Base-by-base conservation (phyloP, 2,888 invertebrate genomes). In the Ptilodon capucinus region DNA sequence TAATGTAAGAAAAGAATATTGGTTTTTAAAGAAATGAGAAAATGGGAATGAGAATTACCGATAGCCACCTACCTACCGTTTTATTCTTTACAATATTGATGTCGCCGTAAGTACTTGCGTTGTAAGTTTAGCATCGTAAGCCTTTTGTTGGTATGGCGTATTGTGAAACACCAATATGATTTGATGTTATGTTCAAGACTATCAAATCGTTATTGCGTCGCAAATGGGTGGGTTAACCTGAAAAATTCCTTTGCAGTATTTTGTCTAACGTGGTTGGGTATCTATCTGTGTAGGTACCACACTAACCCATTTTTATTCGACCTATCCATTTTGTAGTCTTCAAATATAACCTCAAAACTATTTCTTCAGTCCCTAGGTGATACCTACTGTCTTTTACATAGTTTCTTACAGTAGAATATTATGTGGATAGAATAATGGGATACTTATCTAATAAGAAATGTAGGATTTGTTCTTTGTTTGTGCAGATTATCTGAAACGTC, bases 331-430 rank as follows among this genome's bases (percentile, higher is more conserved):
- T 50, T 48, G 45, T 57, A 69, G 64, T 75, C 68, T 71, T 74
- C 72, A n/a, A 68, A 72, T 68, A 74, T 89, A 87, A 88, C 88
- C 88, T 88, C 79, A 87, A 88, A 84, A 77, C 39, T 44, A 39
- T 13, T 40, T 42, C 41, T 23, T 39, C 8, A 28, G 28, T 8
- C 11, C 8, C 28, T 1, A 8, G 23, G 23, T 25, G 23, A 25
- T 25, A 25, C 2, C 23, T 25, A 25, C 3, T 8, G 13, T 32
- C 7, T 32, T 32, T 14, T 32, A 6, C 32, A 14, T 23, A 6
- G 14, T 25, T 41, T n/a, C n/a, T n/a, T n/a, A n/a, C n/a, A n/a
- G n/a, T n/a, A n/a, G n/a, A n/a, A n/a, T n/a, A n/a, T n/a, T n/a
- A n/a, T n/a, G n/a, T n/a, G n/a, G n/a, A n/a, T n/a, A n/a, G n/a